Evolutionary conservation across 2,797 vertebrate species (phyloP).

Genomic region (Rhinichthys osculus): DNA sequence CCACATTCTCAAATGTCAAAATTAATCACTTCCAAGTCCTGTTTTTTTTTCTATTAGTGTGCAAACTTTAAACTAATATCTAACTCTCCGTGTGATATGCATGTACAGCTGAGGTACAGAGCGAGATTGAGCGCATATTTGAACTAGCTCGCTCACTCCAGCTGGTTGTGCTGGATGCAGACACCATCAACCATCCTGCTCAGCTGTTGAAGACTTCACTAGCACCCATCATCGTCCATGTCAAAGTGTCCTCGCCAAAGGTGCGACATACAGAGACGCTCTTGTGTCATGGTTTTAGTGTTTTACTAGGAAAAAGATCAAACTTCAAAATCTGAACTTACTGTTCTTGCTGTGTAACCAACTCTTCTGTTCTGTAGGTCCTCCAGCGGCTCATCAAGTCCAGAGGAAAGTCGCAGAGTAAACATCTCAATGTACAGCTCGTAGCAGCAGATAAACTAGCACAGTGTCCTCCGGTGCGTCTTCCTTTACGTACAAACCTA

Average conservation of each 20-base stretch:
- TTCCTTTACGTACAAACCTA: neutral
- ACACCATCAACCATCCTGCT: conserved; percentile 96
- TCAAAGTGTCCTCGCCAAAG: conserved; percentile 98
- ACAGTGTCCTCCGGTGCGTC: conserved; percentile 94
- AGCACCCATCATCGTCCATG: conserved; percentile 96
- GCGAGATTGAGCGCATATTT: conserved; percentile 97
- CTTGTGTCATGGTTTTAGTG: neutral
- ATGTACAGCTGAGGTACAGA: conserved; percentile 92
- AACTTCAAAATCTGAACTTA: neutral
- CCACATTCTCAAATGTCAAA: neutral
- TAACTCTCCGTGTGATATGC: conserved; percentile 27
- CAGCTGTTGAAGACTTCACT: conserved; percentile 97
- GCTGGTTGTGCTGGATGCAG: conserved; percentile 93
- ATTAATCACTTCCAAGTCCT: neutral
- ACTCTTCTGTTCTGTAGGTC: conserved; percentile 77
- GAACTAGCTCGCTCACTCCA: conserved; percentile 95
- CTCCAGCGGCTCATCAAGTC: conserved; percentile 97
- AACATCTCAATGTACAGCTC: conserved; percentile 97
- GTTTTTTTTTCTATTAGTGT: neutral
- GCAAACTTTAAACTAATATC: conserved; percentile 9
- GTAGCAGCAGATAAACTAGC: conserved; percentile 97
- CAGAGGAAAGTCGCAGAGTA: conserved; percentile 97
- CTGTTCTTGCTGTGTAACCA: neutral
- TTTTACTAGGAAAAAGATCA: neutral
- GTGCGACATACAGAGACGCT: conserved; percentile 68